A percentile compares a stretch with the other conserved stretches of the same genome.
Conservation (phyloP, 2,797 vertebrate genomes). For the Notoglanidium macrostoma region DNA sequence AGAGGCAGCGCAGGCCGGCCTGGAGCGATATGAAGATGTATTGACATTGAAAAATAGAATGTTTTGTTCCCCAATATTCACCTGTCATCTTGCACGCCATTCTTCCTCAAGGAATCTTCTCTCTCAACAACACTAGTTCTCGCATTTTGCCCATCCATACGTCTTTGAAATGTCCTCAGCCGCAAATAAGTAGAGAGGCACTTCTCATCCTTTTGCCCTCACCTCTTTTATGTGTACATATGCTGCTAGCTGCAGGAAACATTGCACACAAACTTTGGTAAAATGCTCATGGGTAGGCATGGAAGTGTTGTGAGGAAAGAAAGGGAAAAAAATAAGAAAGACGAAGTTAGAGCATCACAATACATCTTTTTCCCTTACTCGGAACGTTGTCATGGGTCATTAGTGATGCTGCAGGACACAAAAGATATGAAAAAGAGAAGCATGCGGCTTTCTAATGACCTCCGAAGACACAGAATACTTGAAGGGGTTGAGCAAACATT, state of each 20-base stretch:
- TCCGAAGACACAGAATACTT: constrained; percentile 39
- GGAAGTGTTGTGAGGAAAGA: not conserved
- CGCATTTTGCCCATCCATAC: constrained; percentile 25
- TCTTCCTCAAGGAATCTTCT: constrained; percentile 38
- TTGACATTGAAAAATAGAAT: constrained; percentile 56
- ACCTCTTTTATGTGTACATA: constrained; percentile 13
- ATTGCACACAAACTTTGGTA: not conserved
- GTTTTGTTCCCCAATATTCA: constrained; percentile 57
- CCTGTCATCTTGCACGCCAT: constrained; percentile 54
- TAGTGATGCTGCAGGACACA: constrained; percentile 38
- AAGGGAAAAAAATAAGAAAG: not conserved
- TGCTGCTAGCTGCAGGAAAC: not conserved
- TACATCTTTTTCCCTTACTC: constrained; percentile 22
- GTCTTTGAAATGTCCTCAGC: constrained; percentile 50
- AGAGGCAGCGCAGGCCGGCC: constrained; percentile 25
- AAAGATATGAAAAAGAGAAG: constrained; percentile 27
- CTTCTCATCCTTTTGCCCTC: constrained; percentile 30
- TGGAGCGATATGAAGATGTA: constrained; percentile 48
- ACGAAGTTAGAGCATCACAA: constrained; percentile 33
- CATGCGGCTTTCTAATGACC: constrained; percentile 50
- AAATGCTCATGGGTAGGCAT: not conserved
- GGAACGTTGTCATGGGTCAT: constrained; percentile 49
- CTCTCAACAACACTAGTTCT: constrained; percentile 13
- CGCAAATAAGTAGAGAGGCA: constrained; percentile 27
- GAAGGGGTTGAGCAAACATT: constrained; percentile 42